Evolutionary conservation across 1,140 invertebrate species (phyloP).

Genomic region (Proales similis): DNA sequence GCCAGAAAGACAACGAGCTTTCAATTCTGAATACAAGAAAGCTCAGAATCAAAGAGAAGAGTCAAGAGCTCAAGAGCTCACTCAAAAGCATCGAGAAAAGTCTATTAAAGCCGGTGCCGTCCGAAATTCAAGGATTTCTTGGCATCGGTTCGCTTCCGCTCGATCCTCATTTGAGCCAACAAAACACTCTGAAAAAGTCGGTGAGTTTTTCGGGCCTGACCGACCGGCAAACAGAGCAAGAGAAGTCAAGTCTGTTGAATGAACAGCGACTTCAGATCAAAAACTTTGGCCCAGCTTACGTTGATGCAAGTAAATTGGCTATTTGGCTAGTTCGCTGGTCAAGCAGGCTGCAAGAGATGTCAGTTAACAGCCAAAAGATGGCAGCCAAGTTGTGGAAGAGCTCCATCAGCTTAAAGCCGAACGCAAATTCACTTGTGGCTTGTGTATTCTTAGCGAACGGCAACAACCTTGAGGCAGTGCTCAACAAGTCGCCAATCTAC

Average conservation of each 20-base stretch:
- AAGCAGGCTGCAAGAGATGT: constrained; percentile 14
- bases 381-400: neutral
- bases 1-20: no score
- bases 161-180: no score
- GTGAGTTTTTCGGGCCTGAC: no score
- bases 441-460: constrained; percentile 11
- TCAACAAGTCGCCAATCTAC: neutral
- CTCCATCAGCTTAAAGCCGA: neutral
- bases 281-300: neutral
- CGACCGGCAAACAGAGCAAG: neutral
- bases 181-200: no score
- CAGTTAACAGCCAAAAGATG: neutral
- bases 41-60: no score
- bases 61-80: no score
- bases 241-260: neutral
- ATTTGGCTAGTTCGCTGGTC: constrained; percentile 34
- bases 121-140: no score
- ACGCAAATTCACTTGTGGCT: constrained; percentile 23
- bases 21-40: no score
- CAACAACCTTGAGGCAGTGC: neutral
- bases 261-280: neutral
- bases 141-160: no score
- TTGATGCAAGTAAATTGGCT: neutral
- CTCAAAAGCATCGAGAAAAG: no score
- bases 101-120: no score